Evolutionary conservation across 2,797 vertebrate genomes (phyloP), one percentile per base, ranked within the genome.

Genomic region (Vespertilio murinus): DNA sequence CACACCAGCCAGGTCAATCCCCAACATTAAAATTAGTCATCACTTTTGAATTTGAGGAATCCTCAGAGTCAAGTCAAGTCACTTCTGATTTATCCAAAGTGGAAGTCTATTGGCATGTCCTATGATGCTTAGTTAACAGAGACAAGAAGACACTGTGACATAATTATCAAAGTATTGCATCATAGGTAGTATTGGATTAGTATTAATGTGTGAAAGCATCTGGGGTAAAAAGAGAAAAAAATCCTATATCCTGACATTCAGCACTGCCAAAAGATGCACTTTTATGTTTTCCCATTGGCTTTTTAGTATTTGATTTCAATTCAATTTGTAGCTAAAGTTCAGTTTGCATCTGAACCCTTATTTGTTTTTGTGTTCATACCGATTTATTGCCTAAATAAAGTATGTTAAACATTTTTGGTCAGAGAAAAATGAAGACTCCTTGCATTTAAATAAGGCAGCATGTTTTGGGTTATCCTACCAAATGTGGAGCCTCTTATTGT

Each of bases 241-340:
- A 83, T 86, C 25, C 83, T 84, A 17, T 42, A 61, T 84, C 38
- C n/a, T 40, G 25, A 80, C 83, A 69, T 40, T 22, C 23, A 80
- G 17, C 16, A 25, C 35, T 81, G 59, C 73, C n/a, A 65, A 28
- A 65, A 10, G 30, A 52, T 25, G 22, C 33, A 40, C 69, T 88
- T 75, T 75, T 42, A 25, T 82, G 10, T 88, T 95, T 87, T 40
- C 17, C 56, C n/a, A 70, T 5, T 94, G 78, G 45, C 38, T 94
- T 83, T 90, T n/a, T 67, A 59, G 8, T 90, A 52, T 71, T 85
- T 88, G 42, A 95, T 86, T 85, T 93, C 59, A 93, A 12, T 86
- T 88, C 17, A 35, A 0, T 30, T 71, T 80, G 54, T 3, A 52
- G 78, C 14, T 69, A 35, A 89, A 89, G 64, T 89, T 89, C 61